Base-by-base conservation (phyloP, 2,113 vertebrate genomes). In the Halichoerus grypus region DNA sequence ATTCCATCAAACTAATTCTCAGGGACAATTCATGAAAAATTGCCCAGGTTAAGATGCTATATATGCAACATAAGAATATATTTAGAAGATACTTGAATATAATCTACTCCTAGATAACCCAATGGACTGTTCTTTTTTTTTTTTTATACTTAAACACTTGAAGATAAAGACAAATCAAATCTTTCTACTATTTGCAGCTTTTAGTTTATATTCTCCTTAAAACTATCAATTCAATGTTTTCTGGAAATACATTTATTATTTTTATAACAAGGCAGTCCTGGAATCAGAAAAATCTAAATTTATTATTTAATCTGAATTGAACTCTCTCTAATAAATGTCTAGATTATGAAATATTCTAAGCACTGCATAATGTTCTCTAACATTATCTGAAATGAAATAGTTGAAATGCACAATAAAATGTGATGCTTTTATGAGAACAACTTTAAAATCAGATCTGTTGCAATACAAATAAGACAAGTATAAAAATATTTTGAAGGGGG, bases 391-490 rank as follows among this genome's bases (percentile, higher is more conserved):
- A 80, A 77, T 4, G 1, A 96, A 86, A 63, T 42, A 77, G 51
- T 71, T 82, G 21, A 96, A 90, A 83, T 92, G 6, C 10, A 71
- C 19, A 91, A 65, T 61, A 93, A 61, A 57, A 83, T 90, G 14
- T 63, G 16, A 39, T 84, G 28, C 5, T 97, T 88, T 94, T 65
- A 76, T 90, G 51, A 95, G 36, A 93, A 61, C 28, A 77, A 84
- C 55, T 67, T 42, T 81, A 82, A 55, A 92, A 89, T 51, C 13
- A 77, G 5, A 76, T 57, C 7, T 71, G 81, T 82, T 63, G 3
- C 42, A 94, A 86, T 86, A 96, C 83, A 92, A 95, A 88, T 51
- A 53, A 89, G 26, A 67, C 31, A 79, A 87, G 63, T 65, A 33
- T 79, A 69, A 57, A 95, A 76, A 76, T 57, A 77, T 80, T 92